Evolutionary conservation across 2,888 invertebrate species (phyloP).

Genomic region (Leucophenga montana): DNA sequence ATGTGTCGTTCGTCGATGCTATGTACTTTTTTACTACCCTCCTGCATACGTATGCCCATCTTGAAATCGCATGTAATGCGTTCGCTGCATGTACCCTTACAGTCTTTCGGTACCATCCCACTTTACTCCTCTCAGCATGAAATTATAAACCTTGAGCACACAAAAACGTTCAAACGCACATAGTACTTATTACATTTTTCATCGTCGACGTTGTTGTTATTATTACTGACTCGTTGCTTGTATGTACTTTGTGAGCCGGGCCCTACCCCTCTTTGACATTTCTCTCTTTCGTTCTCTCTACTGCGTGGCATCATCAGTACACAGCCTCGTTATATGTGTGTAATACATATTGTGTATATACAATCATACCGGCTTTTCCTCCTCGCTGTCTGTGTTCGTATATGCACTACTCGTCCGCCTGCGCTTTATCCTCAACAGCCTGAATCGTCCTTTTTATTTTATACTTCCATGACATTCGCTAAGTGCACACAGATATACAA

Average conservation of each 20-base stretch:
- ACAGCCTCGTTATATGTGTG: no score
- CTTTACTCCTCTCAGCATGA: conserved; percentile 44
- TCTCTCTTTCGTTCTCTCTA: conserved; percentile 17
- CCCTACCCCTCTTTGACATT: neutral
- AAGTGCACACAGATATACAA: neutral
- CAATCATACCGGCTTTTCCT: conserved; percentile 11
- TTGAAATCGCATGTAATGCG: conserved; percentile 43
- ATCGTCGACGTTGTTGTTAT: conserved; percentile 15
- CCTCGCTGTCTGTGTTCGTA: conserved; percentile 20
- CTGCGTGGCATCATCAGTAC: neutral
- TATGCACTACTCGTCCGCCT: conserved; percentile 33
- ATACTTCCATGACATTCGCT: conserved; percentile 24
- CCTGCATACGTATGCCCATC: conserved; percentile 33
- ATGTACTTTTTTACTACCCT: neutral
- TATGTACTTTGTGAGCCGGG: neutral
- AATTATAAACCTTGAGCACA: conserved; percentile 53
- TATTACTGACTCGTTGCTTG: conserved; percentile 20
- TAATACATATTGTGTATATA: neutral
- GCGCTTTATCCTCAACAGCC: conserved; percentile 31
- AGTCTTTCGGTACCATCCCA: neutral
- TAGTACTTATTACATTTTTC: neutral
- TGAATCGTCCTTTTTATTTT: conserved; percentile 32
- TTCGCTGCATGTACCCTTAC: conserved; percentile 35
- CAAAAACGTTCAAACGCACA: no score
- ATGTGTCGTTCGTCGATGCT: neutral